Evolutionary conservation across 2,797 vertebrate species (phyloP), one percentile per base, ranked within the genome.

Genomic region (Hippopotamyrus pictus): DNA sequence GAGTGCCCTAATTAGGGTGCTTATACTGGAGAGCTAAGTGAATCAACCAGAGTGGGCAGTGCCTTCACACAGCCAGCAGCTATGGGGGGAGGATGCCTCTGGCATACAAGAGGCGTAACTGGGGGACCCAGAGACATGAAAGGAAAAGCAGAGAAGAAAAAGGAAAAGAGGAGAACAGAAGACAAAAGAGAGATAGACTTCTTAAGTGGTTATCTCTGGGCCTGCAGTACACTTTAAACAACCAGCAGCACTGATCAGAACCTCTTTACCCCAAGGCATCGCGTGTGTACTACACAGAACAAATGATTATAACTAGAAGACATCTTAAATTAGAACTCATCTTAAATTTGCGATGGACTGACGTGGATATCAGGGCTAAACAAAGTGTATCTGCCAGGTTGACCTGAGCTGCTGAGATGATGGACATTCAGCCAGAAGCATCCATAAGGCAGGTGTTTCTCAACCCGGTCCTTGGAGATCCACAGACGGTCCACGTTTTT

Each of bases 351-450:
- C 0, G 11, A 22, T 22, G 89, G 83, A 50, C 6, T 4, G 59
- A 73, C 9, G 37, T 86, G 90, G 37, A 88, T 88, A 90, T 7
- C 87, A 44, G 62, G 65, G 33, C 91, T 17, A 91, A 11, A 3
- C 54, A 88, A 90, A 90, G 73, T 87, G 85, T 89, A 90, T 91
- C 93, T 93, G 88, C 41, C 57, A 0, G 92, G 90, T 89, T 91
- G 87, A 19, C 48, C 84, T 37, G 83, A 51, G 46, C 62, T 14
- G 17, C 83, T 53, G 83, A 57, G 29, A 88, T 92, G 92, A 92
- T 0, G 41, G 91, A 82, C 88, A 41, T 8, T 88, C 92, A 48
- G 88, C 14, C 90, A 84, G 90, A 89, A 89, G 14, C 79, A 90
- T 89, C 25, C 90, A 91, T 51, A 51, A 25, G 22, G 46, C 4